These are phyloP conservation scores for Lepidochrysops patricia DNA, from an alignment of 2,888 invertebrate genomes.

Conservation along the genomic window DNA sequence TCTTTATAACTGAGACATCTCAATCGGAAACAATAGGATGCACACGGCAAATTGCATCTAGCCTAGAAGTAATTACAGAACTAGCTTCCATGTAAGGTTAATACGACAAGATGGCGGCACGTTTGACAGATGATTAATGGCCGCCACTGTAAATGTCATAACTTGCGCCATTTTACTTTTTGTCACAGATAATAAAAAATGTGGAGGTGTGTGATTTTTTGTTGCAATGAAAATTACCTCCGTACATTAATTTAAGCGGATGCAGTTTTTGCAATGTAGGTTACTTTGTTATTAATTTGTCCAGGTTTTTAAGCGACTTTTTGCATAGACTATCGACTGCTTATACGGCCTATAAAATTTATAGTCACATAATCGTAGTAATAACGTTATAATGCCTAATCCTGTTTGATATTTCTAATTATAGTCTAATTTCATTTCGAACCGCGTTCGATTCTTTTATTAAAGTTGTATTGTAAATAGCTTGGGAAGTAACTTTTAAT, in stretches of 20 bases:
- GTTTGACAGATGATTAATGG: constrained; percentile 56
- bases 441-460: no score
- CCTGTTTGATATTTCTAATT: background rate
- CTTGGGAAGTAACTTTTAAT: no score
- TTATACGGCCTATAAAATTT: background rate
- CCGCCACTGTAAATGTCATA: constrained; percentile 48
- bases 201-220: constrained; percentile 7
- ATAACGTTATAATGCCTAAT: background rate
- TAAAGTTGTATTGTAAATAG: no score
- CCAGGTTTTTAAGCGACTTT: background rate
- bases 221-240: constrained; percentile 1
- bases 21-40: constrained; percentile 36
- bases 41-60: constrained; percentile 30
- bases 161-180: constrained; percentile 32
- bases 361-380: background rate
- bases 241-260: background rate
- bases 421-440: no score
- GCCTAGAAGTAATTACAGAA: constrained; percentile 37
- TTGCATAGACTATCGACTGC: background rate
- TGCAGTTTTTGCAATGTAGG: background rate
- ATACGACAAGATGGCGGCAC: constrained; percentile 56
- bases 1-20: constrained; percentile 43
- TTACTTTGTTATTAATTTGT: background rate
- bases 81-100: constrained; percentile 51
- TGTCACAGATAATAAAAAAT: constrained; percentile 15